Evolutionary conservation across 2,888 invertebrate species (phyloP), one percentile per base, ranked within the genome.

Genomic region (Strigamia transsilvanica): DNA sequence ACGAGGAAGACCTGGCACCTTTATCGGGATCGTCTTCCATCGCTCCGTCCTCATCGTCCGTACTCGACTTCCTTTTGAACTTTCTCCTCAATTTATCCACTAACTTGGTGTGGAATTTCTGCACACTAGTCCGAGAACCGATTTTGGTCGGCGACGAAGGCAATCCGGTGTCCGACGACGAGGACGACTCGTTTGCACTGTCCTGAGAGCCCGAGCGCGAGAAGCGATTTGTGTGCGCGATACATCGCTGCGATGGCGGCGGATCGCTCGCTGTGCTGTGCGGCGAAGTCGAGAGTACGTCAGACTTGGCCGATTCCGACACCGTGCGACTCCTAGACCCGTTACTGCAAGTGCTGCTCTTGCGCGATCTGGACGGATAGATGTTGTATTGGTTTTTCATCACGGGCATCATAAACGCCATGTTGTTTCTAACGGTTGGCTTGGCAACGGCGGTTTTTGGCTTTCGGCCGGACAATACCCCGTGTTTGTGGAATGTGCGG

Each of bases 381-480:
- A 96, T 95, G 88, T 96, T 94, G 92, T 94, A 96, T 89, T 96
- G 95, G 90, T 95, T 96, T 90, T 95, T 95, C 90, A 96, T 92
- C 85, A 96, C 95, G 83, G 95, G 96, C 94, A 96, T 95, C 95
- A 95, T 95, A 90, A 96, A 96, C 91, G 96, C 96, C 96, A 96
- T 96, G 85, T 86, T 82, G 56, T 21, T 12, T n/a, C 2, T 15
- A 38, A 27, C 38, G 38, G 27, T 79, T 34, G 79, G 21, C 34
- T 79, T 13, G n/a, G 32, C 34, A 32, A 41, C 34, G 18, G 34
- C 9, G 27, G 27, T 27, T 27, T 27, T 27, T 27, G 27, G 3
- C 27, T 27, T 2, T 27, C 27, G 27, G 27, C 2, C 27, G 38
- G 15, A 21, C 21, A 21, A 77, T 27, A 2, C n/a, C 32, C 77